phyloP scores from a whole-genome alignment of 2,888 invertebrate species.

The Kuschelorhynchus macadamiae region DNA sequence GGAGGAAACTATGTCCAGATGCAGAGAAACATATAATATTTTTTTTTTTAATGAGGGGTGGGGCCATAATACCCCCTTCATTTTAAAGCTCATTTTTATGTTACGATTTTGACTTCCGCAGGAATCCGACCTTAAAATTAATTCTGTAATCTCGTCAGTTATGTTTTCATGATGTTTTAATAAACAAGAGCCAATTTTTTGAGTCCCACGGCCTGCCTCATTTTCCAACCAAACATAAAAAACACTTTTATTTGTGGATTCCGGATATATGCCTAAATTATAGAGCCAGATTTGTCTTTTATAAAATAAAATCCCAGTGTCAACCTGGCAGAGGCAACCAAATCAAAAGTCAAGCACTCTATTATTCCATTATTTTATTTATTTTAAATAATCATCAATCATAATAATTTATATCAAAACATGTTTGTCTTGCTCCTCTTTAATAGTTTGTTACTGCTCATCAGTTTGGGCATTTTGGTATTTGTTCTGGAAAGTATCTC shows the following conservation, averaged over 20 bases:
- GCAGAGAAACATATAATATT: conserved; percentile 27
- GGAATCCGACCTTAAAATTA: conserved; percentile 35
- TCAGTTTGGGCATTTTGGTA: too few relatives aligned
- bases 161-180: conserved; percentile 18
- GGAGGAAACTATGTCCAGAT: conserved; percentile 17
- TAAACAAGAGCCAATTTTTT: conserved; percentile 36
- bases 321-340: conserved; percentile 40
- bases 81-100: conserved; percentile 37
- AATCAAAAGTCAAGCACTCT: conserved; percentile 43
- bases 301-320: conserved; percentile 43
- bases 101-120: conserved; percentile 27
- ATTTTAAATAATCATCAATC: conserved; percentile 34
- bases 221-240: conserved; percentile 33
- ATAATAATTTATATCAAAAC: conserved; percentile 26
- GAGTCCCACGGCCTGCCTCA: too few relatives aligned
- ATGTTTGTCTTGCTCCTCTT: conserved; percentile 36
- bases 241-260: conserved; percentile 35
- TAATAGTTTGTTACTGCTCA: too few relatives aligned
- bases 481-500: too few relatives aligned
- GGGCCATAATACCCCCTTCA: conserved; percentile 21
- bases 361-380: conserved; percentile 21
- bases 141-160: conserved; percentile 24
- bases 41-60: conserved; percentile 37
- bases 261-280: conserved; percentile 37
- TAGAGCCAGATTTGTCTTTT: conserved; percentile 43